phyloP scores from a whole-genome alignment of 2,888 invertebrate species.

The Ctenicera cuprea region DNA sequence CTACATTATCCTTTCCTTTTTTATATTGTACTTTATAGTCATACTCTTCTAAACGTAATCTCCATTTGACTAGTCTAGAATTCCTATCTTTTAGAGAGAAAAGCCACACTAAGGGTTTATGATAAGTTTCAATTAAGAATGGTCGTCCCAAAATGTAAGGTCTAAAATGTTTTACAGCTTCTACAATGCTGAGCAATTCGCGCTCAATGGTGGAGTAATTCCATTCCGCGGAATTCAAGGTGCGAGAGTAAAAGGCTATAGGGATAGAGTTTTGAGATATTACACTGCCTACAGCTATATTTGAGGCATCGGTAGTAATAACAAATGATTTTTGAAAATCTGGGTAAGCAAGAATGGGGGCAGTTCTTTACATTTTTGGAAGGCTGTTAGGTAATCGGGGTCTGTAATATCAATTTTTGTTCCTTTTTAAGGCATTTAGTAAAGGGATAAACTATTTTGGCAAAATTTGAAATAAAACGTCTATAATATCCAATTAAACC shows the following conservation, averaged over 20 bases:
- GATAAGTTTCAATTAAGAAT: slow-evolving; percentile 42
- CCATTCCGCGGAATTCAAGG: slow-evolving; percentile 38
- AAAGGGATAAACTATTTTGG: slow-evolving; percentile 40
- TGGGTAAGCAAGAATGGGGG: slow-evolving; percentile 47
- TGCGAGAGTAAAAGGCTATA: slow-evolving; percentile 39
- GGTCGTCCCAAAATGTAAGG: slow-evolving; percentile 56
- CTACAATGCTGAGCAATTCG: slow-evolving; percentile 37
- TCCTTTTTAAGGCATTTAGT: slow-evolving; percentile 38
- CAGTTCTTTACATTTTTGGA: slow-evolving; percentile 44
- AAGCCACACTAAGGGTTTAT: slow-evolving; percentile 43
- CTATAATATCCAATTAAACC: slow-evolving; percentile 47
- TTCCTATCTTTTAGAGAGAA: slow-evolving; percentile 38
- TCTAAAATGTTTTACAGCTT: slow-evolving; percentile 51
- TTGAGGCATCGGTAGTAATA: slow-evolving; percentile 50
- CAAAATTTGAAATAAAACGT: slow-evolving; percentile 42
- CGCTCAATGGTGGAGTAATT: slow-evolving; percentile 40
- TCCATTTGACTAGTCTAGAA: slow-evolving; percentile 44
- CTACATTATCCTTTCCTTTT: slow-evolving; percentile 59
- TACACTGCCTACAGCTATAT: slow-evolving; percentile 50
- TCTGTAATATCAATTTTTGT: not conserved
- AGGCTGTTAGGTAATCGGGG: not conserved
- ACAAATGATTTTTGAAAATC: slow-evolving; percentile 51
- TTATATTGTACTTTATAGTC: slow-evolving; percentile 58
- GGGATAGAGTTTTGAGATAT: slow-evolving; percentile 50
- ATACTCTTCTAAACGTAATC: slow-evolving; percentile 58